These are phyloP conservation scores for Mesoclemmys tuberculata DNA, from an alignment of 2,113 vertebrate genomes.

Conservation along the genomic window DNA sequence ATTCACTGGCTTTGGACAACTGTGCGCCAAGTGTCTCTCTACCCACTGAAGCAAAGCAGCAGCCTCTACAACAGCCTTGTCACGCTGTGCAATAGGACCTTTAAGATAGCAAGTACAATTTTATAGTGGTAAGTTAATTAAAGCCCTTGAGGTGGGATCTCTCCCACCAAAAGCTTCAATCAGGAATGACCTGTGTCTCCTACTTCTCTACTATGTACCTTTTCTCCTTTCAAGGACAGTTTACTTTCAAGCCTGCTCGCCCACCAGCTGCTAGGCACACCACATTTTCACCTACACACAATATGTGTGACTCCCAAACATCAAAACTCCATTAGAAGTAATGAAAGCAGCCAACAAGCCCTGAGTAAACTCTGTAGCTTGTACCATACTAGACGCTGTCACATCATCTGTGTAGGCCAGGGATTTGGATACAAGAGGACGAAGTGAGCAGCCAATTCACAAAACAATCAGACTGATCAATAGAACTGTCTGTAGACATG, in stretches of 20 bases:
- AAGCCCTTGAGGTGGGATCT: background rate
- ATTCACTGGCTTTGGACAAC: background rate
- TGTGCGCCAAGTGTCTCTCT: background rate
- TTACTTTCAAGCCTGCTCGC: background rate
- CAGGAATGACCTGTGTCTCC: background rate
- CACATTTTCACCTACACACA: background rate
- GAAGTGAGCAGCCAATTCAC: background rate
- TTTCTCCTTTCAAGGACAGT: background rate
- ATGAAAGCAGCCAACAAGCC: background rate
- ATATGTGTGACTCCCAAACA: background rate
- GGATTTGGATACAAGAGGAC: background rate
- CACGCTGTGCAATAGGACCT: background rate
- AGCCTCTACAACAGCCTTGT: background rate
- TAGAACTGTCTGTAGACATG: background rate
- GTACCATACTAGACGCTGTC: background rate
- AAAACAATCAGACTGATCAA: background rate
- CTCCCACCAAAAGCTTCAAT: background rate
- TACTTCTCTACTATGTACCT: no score
- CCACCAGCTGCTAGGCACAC: background rate
- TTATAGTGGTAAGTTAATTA: background rate
- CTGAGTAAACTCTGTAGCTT: background rate
- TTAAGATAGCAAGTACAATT: background rate
- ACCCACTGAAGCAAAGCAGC: background rate
- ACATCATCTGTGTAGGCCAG: background rate
- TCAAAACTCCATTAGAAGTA: background rate